Conservation (phyloP, 2,888 invertebrate species). For the Magallana nippona region DNA sequence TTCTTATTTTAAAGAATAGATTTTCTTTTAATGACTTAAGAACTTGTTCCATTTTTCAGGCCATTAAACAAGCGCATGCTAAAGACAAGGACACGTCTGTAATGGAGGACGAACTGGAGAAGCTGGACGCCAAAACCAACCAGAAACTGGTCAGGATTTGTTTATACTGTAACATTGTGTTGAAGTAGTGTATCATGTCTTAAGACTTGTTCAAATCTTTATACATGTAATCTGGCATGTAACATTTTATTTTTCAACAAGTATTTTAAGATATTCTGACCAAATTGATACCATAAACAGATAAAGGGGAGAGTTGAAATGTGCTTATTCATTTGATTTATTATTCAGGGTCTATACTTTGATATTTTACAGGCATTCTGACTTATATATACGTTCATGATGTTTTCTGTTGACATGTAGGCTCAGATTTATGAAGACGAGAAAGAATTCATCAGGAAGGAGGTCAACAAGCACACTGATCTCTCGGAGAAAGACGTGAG, state of each 20-base stretch:
- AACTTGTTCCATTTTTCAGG: slow-evolving; percentile 55
- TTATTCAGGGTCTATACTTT: no score
- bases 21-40: no score
- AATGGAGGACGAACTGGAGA: slow-evolving; percentile 67
- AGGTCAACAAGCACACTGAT: slow-evolving; percentile 69
- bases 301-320: no score
- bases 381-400: no score
- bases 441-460: slow-evolving; percentile 66
- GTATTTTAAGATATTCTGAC: no score
- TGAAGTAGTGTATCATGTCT: background rate
- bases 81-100: slow-evolving; percentile 68
- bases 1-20: no score
- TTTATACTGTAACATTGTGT: background rate
- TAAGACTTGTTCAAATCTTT: no score
- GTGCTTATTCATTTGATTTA: no score
- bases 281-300: no score
- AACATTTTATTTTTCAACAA: no score
- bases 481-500: slow-evolving; percentile 72
- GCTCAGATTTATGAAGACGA: slow-evolving; percentile 68
- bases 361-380: no score
- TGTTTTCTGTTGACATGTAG: slow-evolving; percentile 62
- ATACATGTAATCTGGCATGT: no score
- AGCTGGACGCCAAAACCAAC: slow-evolving; percentile 61
- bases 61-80: slow-evolving; percentile 62
- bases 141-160: slow-evolving; percentile 64